Evolutionary conservation across 2,797 vertebrate genomes (phyloP).

Genomic region (Diplodus puntazzo): DNA sequence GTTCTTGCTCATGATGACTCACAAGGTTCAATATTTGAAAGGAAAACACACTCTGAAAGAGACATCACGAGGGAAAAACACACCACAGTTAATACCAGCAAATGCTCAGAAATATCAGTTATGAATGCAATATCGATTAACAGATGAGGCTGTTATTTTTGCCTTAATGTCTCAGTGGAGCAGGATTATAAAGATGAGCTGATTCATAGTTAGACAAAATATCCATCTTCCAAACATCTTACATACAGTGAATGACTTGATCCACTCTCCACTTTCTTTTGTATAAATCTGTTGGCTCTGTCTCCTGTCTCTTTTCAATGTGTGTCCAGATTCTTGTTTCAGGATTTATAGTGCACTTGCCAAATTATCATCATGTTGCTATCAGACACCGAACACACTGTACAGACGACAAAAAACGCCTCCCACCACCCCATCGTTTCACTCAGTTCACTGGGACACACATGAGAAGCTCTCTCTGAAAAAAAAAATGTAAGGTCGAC

Average conservation of each 20-base stretch:
- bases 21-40: neutral
- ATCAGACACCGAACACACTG: neutral
- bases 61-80: neutral
- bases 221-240: neutral
- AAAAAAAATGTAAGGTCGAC: conserved; percentile 26
- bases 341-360: conserved; percentile 4
- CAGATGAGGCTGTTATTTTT: conserved; percentile 1
- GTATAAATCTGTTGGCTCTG: neutral
- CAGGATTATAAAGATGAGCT: neutral
- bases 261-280: conserved; percentile 3
- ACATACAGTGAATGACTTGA: neutral
- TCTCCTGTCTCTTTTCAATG: neutral
- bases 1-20: conserved; percentile 28
- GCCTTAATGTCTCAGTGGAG: conserved; percentile 10
- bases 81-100: neutral
- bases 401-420: neutral
- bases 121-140: neutral
- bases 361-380: conserved; percentile 21
- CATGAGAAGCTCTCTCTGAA: conserved; percentile 40
- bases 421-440: conserved; percentile 29
- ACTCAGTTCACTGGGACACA: conserved; percentile 28
- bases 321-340: conserved; percentile 22
- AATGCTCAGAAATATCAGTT: neutral
- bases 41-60: neutral
- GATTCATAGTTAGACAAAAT: neutral